Evolutionary conservation across 2,113 vertebrate genomes (phyloP), one percentile per base, ranked within the genome.

Genomic region (Mohoua ochrocephala): DNA sequence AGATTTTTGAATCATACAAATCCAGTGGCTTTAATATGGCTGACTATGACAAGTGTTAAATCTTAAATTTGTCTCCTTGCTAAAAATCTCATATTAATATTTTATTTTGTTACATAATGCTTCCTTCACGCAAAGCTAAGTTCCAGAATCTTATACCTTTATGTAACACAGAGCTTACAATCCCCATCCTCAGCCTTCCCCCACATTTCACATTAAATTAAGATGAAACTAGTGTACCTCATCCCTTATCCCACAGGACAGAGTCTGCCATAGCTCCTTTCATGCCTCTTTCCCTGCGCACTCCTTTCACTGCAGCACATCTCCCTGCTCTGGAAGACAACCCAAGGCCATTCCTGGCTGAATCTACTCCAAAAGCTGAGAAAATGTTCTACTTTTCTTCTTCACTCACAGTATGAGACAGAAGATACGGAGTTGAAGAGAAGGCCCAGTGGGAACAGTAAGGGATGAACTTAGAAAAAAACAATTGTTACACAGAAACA

Each of bases 61-160:
- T 56, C 49, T 76, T 68, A 79, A 82, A 75, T 59, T 61, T 82
- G 45, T 85, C 82, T 71, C 30, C 71, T 84, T 67, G 68, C 78
- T 77, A 74, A 86, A 84, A 80, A 77, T 54, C 64, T 60, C 30
- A 24, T n/a, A 37, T 88, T 87, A 90, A 88, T 92, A 81, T 87
- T 95, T 94, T 70, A 91, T 86, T 89, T 73, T 88, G 75, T 95
- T 96, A 94, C 50, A 75, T 94, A 96, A 95, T 6, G 21, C 76
- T 91, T 86, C 76, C 61, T 87, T 84, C 54, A 84, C 1, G 7
- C 77, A 79, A 67, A 87, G 47, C 19, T 60, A 50, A 67, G 20
- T 84, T 86, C 68, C 90, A 93, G 65, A 86, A 81, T 84, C 76
- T 86, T 74, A 77, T 10, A 74, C 39, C 37, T 92, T 95, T 88